Evolutionary conservation across 2,797 vertebrate species (phyloP).

Genomic region (Choloepus didactylus): DNA sequence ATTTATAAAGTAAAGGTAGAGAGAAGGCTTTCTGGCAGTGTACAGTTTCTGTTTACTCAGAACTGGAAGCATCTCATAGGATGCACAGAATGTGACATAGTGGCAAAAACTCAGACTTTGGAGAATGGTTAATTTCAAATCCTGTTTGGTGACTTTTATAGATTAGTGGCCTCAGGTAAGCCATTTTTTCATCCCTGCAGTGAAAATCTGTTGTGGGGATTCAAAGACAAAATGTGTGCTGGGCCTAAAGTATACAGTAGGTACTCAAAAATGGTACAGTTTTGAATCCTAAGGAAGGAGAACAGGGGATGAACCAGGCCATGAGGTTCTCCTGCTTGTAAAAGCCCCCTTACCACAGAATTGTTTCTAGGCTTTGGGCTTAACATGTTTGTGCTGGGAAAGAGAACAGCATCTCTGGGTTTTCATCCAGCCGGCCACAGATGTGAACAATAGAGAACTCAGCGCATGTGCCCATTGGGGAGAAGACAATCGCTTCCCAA

Average conservation of each 20-base stretch:
- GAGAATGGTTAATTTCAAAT: background rate
- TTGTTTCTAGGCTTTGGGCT: background rate
- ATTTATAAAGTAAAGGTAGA: background rate
- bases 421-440: background rate
- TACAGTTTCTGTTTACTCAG: background rate
- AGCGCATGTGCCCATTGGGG: constrained; percentile 50
- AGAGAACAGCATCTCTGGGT: constrained; percentile 7
- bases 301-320: background rate
- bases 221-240: background rate
- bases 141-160: background rate
- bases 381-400: background rate
- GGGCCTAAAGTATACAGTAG: background rate
- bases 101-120: background rate
- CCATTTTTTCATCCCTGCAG: background rate
- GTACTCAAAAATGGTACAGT: background rate
- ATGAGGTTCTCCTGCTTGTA: background rate
- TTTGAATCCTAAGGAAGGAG: background rate
- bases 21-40: background rate
- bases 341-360: background rate
- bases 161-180: background rate
- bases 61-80: background rate
- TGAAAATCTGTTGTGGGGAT: background rate
- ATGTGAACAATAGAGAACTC: constrained; percentile 38
- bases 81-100: background rate
- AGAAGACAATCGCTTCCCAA: constrained; percentile 71